These are phyloP conservation scores for Nothoprocta perdicaria DNA, from an alignment of 2,113 vertebrate species.

Conservation along the genomic window DNA sequence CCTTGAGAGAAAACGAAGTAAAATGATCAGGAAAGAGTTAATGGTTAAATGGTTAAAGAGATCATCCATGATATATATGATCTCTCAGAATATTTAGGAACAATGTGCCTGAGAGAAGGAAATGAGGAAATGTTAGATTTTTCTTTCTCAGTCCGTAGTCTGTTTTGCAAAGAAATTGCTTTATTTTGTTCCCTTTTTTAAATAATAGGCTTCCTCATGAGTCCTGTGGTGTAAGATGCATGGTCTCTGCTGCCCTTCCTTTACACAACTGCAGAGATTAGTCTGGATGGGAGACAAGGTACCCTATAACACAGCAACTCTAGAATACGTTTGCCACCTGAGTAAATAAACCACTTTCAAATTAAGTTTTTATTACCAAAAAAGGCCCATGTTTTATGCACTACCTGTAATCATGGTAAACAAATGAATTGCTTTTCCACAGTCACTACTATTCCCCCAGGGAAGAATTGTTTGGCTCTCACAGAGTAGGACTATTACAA, in stretches of 20 bases:
- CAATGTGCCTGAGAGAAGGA: neutral
- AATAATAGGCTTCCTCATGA: neutral
- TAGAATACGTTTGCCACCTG: neutral
- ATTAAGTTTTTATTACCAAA: neutral
- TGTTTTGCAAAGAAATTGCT: neutral
- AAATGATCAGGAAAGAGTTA: neutral
- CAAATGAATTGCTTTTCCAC: neutral
- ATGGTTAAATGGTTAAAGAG: neutral
- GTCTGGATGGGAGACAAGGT: neutral
- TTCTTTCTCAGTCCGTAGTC: neutral
- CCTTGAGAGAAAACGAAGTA: neutral
- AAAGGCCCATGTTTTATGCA: neutral
- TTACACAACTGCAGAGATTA: neutral
- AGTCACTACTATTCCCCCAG: neutral
- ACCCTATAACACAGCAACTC: accelerated
- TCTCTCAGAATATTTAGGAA: neutral
- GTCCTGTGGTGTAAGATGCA: neutral
- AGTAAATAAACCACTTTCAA: neutral
- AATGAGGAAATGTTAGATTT: neutral
- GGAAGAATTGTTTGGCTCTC: neutral
- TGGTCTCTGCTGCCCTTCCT: neutral
- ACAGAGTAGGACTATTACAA: neutral
- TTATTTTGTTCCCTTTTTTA: neutral
- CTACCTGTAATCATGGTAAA: neutral
- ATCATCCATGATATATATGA: neutral